Base-by-base conservation (phyloP, 2,113 vertebrate genomes). In the Polypterus senegalus region DNA sequence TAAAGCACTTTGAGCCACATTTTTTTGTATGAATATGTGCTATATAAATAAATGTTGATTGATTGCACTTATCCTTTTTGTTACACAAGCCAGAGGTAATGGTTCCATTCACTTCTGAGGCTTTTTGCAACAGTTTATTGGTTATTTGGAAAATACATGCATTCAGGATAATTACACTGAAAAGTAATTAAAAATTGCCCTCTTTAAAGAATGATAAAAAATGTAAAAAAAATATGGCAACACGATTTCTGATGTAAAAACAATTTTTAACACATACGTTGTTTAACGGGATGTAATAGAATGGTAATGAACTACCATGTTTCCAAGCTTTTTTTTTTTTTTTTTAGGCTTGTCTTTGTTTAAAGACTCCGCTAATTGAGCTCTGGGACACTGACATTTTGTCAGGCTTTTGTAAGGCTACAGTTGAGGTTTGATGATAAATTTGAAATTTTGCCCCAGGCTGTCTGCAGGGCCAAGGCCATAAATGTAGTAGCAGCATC, bases 361-460 rank as follows among this genome's bases (percentile, higher is more conserved):
- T 58, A 63, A 63, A 72, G 3, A 1, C 51, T 65, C 7, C 6
- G 5, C 48, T 72, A 49, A 66, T 69, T 76, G 0, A n/a, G 63
- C 75, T 70, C 57, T 0, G 49, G 74, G 73, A 69, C 0, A 3
- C 27, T 66, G 76, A 77, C 78, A 71, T 78, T 77, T 77, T 80
- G 75, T 81, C 78, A 74, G 72, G n/a, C 69, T 67, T 6, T 70
- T 53, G 0, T 10, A 71, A 62, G 71, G 77, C 79, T 72, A 76
- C 77, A 67, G 68, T 68, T 83, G 82, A 79, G 83, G 74, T 74
- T 74, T 76, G 80, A 86, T 83, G 85, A 76, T 71, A 72, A 88
- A 86, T 88, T 88, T 76, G 83, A 90, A 79, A 73, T 79, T 81
- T 90, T 83, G 92, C 92, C 90, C 81, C 77, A 64, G 89, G 88